phyloP scores from a whole-genome alignment of 2,888 invertebrate genomes.

The Epiblema foenella region DNA sequence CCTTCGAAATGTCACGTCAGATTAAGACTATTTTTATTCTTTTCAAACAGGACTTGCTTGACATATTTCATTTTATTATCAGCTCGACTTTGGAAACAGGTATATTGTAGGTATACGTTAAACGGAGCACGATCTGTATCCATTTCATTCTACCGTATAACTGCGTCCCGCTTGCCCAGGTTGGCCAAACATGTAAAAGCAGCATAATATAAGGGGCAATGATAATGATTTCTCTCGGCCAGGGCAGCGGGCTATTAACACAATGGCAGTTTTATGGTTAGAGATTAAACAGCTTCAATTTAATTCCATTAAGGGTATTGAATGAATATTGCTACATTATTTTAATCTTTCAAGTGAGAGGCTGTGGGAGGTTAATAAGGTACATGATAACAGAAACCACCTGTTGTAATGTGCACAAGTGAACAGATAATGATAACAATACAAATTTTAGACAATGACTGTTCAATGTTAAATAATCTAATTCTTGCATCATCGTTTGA shows the following conservation, averaged over 20 bases:
- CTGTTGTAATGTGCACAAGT: background rate
- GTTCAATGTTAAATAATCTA: background rate
- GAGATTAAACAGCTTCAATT: slow-evolving; percentile 44
- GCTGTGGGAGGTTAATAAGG: slow-evolving; percentile 2
- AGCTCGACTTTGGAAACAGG: slow-evolving; percentile 29
- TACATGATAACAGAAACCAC: slow-evolving; percentile 7
- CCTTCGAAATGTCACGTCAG: slow-evolving; percentile 39
- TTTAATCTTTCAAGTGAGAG: background rate
- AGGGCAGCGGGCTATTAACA: slow-evolving; percentile 45
- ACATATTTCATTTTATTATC: slow-evolving; percentile 39
- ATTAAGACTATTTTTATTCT: slow-evolving; percentile 31
- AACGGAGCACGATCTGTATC: too few species aligned
- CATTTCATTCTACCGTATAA: background rate
- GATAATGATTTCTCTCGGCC: slow-evolving; percentile 46
- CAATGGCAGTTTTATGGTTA: slow-evolving; percentile 48
- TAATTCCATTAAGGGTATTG: slow-evolving; percentile 32
- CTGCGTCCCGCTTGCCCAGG: background rate
- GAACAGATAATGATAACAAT: slow-evolving; percentile 2
- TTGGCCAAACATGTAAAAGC: background rate
- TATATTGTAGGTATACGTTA: background rate
- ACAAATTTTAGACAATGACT: background rate
- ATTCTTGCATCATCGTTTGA: background rate
- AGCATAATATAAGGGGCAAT: slow-evolving; percentile 29
- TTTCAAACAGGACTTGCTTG: slow-evolving; percentile 11
- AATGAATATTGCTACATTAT: background rate